Percentiles rank a stretch among this genome's conserved stretches.
These are phyloP conservation scores for Lanius ludovicianus DNA, from an alignment of 2,113 vertebrate species.

Conservation along the genomic window DNA sequence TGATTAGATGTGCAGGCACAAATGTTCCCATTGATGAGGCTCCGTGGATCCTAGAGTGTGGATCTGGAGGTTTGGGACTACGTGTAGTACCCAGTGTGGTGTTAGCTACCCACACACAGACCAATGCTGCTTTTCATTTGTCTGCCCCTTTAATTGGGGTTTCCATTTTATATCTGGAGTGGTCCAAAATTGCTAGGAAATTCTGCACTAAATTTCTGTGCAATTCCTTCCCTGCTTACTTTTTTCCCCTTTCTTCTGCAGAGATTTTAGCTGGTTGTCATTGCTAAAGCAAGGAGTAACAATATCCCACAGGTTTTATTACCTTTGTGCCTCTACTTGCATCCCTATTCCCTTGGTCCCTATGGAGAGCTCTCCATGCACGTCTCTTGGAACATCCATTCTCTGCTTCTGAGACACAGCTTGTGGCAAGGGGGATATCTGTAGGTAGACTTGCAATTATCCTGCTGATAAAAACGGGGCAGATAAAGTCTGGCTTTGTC, in stretches of 20 bases:
- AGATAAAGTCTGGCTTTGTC: conserved; percentile 42
- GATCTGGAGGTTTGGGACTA: neutral
- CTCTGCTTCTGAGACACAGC: neutral
- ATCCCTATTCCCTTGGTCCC: neutral
- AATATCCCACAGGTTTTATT: conserved; percentile 17
- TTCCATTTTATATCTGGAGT: neutral
- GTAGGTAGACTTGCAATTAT: conserved; percentile 30
- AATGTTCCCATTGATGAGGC: neutral
- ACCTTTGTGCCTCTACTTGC: neutral
- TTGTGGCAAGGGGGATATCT: neutral
- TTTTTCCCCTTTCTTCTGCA: neutral
- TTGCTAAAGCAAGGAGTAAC: neutral
- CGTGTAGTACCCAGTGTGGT: neutral
- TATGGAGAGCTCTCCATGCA: neutral
- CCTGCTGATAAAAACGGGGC: conserved; percentile 14
- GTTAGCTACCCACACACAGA: neutral
- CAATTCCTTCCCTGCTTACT: neutral
- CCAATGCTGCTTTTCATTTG: neutral
- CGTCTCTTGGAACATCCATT: neutral
- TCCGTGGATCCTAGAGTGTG: neutral
- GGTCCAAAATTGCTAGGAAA: neutral
- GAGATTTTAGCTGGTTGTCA: neutral
- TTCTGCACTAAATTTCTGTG: neutral
- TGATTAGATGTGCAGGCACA: neutral
- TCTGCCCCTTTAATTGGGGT: neutral